phyloP scores from a whole-genome alignment of 1,140 invertebrate genomes.

The Octopus bimaculoides region DNA sequence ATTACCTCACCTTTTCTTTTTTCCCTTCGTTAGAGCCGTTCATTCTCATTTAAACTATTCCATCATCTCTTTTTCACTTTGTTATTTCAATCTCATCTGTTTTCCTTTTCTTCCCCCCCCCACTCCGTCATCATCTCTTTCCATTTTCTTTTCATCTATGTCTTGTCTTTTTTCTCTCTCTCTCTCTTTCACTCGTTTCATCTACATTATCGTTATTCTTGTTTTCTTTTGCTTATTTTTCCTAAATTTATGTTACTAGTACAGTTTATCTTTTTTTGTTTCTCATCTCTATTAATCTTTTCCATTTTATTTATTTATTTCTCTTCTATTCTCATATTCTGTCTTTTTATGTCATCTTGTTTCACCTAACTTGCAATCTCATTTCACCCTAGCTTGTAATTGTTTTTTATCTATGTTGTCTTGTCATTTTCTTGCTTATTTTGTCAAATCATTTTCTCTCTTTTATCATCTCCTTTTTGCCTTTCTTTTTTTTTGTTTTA shows the following conservation, averaged over 20 bases:
- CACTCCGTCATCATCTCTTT: slow-evolving; percentile 62
- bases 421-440: too few relatives aligned
- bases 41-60: not conserved
- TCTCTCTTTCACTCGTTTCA: not conserved
- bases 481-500: too few relatives aligned
- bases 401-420: too few relatives aligned
- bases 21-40: not conserved
- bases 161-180: not conserved
- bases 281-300: too few relatives aligned
- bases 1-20: not conserved
- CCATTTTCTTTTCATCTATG: not conserved
- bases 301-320: too few relatives aligned
- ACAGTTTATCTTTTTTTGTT: too few relatives aligned
- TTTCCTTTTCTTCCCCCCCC: slow-evolving; percentile 62
- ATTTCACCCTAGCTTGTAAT: too few relatives aligned
- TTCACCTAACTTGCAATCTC: too few relatives aligned
- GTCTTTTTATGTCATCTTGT: too few relatives aligned
- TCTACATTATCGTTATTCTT: not conserved
- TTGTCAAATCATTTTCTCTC: too few relatives aligned
- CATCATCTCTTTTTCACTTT: not conserved
- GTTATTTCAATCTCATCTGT: not conserved
- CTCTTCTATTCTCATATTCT: too few relatives aligned
- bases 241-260: not conserved
- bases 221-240: not conserved
- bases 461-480: too few relatives aligned